Evolutionary conservation across 2,797 vertebrate genomes (phyloP), one percentile per base, ranked within the genome.

Genomic region (Coregonus suidteri): DNA sequence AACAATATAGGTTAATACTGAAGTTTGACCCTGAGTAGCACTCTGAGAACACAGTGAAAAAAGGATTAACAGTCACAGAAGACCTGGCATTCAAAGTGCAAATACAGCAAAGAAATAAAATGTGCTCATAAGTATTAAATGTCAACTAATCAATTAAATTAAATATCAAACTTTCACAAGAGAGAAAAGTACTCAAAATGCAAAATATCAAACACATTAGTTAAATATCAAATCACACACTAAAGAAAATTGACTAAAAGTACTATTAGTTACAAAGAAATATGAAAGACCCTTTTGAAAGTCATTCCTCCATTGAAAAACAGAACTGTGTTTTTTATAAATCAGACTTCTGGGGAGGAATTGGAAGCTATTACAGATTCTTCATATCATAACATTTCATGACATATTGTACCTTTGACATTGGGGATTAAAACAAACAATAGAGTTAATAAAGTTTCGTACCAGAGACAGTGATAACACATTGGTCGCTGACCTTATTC

Each of bases 401-500:
- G n/a, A 59, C n/a, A 20, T n/a, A 59, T 59, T 59, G 56, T 20
- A n/a, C 53, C 13, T 54, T 54, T 18, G 16, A 18, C n/a, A n/a
- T 20, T 59, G 6, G 5, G 14, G 66, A 35, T 68, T 34, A 35
- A 68, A 47, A 47, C 41, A 47, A 47, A 9, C 41, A 47, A 47
- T 25, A 68, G 14, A 16, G 34, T 18, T n/a, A 20, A 47, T n/a
- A 6, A 7, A 70, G 18, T 71, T 74, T 6, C 72, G 75, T 14
- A 79, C 74, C 79, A 86, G 79, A 51, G 37, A 68, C 67, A 53
- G 62, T 9, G 67, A 72, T 65, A 75, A 75, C 53, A 59, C 59
- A 75, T 71, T 31, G 56, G 41, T 6, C 18, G 6, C 62, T 64
- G 51, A 92, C 90, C 90, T 91, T 91, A 89, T 89, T 81, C 75